Conservation (phyloP, 2,797 vertebrate genomes). For the Ara ararauna region DNA sequence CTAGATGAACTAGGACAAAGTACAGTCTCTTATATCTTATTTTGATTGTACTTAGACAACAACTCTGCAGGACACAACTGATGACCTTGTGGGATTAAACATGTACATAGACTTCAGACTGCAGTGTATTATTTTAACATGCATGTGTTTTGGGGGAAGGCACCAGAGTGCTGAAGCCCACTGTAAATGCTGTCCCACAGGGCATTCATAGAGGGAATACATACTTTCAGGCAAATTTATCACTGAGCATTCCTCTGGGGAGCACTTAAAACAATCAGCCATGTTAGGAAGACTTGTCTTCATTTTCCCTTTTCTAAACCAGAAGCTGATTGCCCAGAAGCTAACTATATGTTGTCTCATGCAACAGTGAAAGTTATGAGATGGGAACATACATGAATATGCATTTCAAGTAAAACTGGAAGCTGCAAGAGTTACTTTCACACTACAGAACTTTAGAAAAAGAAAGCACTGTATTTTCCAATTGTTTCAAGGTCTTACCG, state of each 20-base stretch:
- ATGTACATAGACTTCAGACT: not conserved
- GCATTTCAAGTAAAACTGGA: not conserved
- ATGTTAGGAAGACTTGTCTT: not conserved
- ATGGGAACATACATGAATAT: not conserved
- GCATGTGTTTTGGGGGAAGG: not conserved
- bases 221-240: not conserved
- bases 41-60: not conserved
- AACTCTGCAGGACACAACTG: not conserved
- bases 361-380: not conserved
- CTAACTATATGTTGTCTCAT: not conserved
- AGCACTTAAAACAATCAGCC: not conserved
- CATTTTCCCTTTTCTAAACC: not conserved
- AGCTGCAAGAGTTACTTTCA: not conserved
- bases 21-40: not conserved
- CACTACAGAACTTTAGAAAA: not conserved
- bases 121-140: not conserved
- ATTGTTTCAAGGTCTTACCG: conserved; percentile 79
- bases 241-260: not conserved
- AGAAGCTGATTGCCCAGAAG: not conserved
- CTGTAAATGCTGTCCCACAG: not conserved
- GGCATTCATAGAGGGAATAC: not conserved
- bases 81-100: not conserved
- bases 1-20: not conserved
- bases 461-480: not conserved
- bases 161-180: not conserved